These are phyloP conservation scores for Chaetogeoica ovagalla DNA, from an alignment of 2,888 invertebrate species.

Conservation along the genomic window DNA sequence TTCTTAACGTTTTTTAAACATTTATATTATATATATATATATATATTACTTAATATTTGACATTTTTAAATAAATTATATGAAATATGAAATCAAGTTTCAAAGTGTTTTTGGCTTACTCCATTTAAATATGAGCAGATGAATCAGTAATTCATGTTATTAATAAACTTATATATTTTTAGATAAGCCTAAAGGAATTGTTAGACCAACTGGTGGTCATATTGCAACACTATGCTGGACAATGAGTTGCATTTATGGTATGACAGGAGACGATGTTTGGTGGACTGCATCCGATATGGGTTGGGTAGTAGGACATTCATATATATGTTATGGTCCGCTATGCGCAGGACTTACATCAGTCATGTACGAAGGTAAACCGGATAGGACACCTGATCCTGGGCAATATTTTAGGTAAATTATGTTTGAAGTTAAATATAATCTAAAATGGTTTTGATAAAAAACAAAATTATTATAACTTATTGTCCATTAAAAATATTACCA, in stretches of 20 bases:
- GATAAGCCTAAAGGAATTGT: constrained; percentile 78
- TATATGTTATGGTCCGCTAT: constrained; percentile 87
- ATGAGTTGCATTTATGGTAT: constrained; percentile 82
- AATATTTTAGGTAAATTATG: constrained; percentile 76
- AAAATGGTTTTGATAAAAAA: neutral
- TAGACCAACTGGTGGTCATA: constrained; percentile 84
- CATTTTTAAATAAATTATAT: too few relatives aligned
- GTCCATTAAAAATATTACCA: neutral
- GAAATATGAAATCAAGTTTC: neutral
- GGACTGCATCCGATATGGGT: constrained; percentile 86
- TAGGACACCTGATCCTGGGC: constrained; percentile 88
- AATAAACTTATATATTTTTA: constrained; percentile 56
- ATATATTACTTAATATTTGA: too few relatives aligned
- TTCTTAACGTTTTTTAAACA: too few relatives aligned
- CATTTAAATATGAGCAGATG: neutral
- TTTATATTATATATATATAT: too few relatives aligned
- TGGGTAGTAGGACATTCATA: constrained; percentile 96
- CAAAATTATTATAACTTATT: neutral
- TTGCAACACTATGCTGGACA: constrained; percentile 82
- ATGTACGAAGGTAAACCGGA: constrained; percentile 94
- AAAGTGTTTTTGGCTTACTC: neutral
- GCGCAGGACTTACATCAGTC: constrained; percentile 78
- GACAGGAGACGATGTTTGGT: constrained; percentile 79
- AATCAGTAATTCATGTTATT: neutral
- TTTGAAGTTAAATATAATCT: neutral